Percentiles rank a stretch among this genome's conserved stretches.
phyloP scores from a whole-genome alignment of 1,140 invertebrate genomes.

The Calephelis virginiensis region DNA sequence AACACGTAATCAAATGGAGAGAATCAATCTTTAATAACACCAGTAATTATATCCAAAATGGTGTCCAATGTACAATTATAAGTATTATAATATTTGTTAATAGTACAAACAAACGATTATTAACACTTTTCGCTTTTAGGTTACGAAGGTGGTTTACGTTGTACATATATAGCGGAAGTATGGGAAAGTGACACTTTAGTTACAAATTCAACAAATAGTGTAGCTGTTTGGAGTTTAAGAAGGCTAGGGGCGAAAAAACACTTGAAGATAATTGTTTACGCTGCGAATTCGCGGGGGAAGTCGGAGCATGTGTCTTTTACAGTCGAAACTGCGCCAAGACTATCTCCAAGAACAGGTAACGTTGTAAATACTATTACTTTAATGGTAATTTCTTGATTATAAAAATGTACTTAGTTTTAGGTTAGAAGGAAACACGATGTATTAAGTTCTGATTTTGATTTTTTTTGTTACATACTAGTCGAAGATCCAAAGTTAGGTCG shows the following conservation, averaged over 20 bases:
- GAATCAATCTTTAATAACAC: no score
- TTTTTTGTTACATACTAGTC: no score
- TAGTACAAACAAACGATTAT: no score
- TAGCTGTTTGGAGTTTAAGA: slow-evolving; percentile 76
- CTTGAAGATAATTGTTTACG: slow-evolving; percentile 79
- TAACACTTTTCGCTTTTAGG: slow-evolving; percentile 67
- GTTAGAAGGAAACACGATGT: no score
- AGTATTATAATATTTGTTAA: no score
- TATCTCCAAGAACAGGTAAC: slow-evolving; percentile 59
- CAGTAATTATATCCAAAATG: no score
- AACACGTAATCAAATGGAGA: no score
- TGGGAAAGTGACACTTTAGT: slow-evolving; percentile 72
- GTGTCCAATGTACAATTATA: no score
- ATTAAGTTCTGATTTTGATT: no score
- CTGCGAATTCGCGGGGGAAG: slow-evolving; percentile 81
- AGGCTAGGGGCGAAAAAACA: slow-evolving; percentile 74
- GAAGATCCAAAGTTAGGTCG: no score
- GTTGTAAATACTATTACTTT: background rate
- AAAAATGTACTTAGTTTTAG: no score
- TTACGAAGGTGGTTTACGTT: slow-evolving; percentile 93
- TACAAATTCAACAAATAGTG: slow-evolving; percentile 72
- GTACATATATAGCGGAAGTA: slow-evolving; percentile 89
- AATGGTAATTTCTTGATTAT: background rate
- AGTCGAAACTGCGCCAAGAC: slow-evolving; percentile 69
- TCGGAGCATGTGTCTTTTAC: slow-evolving; percentile 79